Conservation (phyloP, 1,140 invertebrate species). For the Rhagoletis pomonella region DNA sequence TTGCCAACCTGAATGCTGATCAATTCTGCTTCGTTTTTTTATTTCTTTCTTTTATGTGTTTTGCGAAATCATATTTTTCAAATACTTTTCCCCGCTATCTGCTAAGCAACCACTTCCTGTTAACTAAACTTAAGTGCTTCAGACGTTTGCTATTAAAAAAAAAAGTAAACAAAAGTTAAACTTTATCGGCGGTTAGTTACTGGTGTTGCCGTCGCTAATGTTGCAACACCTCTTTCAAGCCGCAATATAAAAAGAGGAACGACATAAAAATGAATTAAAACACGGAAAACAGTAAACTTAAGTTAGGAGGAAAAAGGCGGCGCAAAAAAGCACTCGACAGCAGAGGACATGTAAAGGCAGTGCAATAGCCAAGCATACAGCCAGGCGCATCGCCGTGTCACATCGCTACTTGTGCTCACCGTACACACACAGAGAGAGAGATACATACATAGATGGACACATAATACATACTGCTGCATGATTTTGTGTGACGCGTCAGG, state of each 20-base stretch:
- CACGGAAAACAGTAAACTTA: neutral
- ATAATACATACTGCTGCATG: neutral
- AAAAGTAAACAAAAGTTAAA: neutral
- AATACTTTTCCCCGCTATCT: neutral
- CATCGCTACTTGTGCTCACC: neutral
- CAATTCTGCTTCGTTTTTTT: too few relatives aligned
- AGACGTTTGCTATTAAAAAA: neutral
- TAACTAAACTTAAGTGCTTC: neutral
- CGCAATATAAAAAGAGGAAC: neutral
- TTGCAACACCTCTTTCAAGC: neutral
- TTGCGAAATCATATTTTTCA: too few relatives aligned
- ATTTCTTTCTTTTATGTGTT: too few relatives aligned
- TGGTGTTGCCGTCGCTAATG: slow-evolving; percentile 2
- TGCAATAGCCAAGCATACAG: neutral
- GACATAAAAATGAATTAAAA: neutral
- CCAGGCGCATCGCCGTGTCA: neutral
- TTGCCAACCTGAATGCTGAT: too few relatives aligned
- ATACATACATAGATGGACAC: neutral
- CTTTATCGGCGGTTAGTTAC: slow-evolving; percentile 16
- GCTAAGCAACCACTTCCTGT: neutral
- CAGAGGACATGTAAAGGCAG: neutral
- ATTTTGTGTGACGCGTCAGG: neutral
- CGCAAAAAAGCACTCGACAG: neutral
- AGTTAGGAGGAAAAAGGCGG: neutral
- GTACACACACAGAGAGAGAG: too few relatives aligned